These are phyloP conservation scores for Liparis tanakae DNA, from an alignment of 2,797 vertebrate genomes.

Conservation along the genomic window DNA sequence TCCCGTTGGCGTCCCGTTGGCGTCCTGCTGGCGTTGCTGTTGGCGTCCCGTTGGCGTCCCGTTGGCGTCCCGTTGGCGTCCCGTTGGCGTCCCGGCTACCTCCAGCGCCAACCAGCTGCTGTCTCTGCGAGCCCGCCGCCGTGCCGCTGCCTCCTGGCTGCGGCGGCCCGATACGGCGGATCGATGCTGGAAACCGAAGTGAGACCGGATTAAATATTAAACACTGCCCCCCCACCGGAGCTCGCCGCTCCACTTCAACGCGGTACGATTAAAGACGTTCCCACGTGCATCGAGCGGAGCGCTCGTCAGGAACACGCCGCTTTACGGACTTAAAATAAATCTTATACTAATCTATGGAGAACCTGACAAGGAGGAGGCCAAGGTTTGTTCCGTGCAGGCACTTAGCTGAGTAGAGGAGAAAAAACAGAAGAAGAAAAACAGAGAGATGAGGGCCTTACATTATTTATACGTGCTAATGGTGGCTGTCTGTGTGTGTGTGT, in stretches of 20 bases:
- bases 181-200: slow-evolving; percentile 74
- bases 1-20: no score
- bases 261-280: slow-evolving; percentile 95
- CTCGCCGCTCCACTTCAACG: slow-evolving; percentile 79
- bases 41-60: no score
- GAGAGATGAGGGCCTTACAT: slow-evolving; percentile 88
- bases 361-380: slow-evolving; percentile 95
- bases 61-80: no score
- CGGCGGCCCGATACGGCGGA: slow-evolving; percentile 59
- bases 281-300: slow-evolving; percentile 88
- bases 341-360: slow-evolving; percentile 98
- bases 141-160: slow-evolving; percentile 58
- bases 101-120: slow-evolving; percentile 38
- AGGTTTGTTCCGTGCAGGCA: slow-evolving; percentile 94
- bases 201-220: slow-evolving; percentile 89
- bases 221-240: slow-evolving; percentile 78
- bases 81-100: slow-evolving; percentile 30
- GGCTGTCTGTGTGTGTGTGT: slow-evolving; percentile 60
- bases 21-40: no score
- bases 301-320: slow-evolving; percentile 92
- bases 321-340: slow-evolving; percentile 98
- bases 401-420: slow-evolving; percentile 93
- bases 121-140: slow-evolving; percentile 55
- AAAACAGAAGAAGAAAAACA: slow-evolving; percentile 40
- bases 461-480: slow-evolving; percentile 99